Conservation (phyloP, 1,140 invertebrate species). For the Myzus persicae region DNA sequence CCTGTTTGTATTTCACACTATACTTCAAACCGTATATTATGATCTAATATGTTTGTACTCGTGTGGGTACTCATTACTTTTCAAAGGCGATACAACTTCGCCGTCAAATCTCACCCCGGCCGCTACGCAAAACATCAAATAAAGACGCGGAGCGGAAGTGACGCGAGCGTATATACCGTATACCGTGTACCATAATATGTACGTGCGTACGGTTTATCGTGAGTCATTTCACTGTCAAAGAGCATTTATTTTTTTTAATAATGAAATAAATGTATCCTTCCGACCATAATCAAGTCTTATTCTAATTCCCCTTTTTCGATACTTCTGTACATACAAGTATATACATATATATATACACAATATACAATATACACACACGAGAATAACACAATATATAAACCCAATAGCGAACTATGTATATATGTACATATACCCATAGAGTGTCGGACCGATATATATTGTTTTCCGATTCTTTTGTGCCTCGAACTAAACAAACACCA, state of each 20-base stretch:
- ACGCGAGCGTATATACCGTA: neutral
- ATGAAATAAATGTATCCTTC: slow-evolving; percentile 55
- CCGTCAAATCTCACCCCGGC: neutral
- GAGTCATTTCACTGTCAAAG: slow-evolving; percentile 39
- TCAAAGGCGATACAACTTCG: neutral
- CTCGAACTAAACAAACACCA: slow-evolving; percentile 51
- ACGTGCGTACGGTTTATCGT: neutral
- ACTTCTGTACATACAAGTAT: neutral
- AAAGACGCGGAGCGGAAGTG: neutral
- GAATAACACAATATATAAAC: slow-evolving; percentile 41
- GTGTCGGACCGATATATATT: slow-evolving; percentile 55
- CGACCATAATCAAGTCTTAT: slow-evolving; percentile 56
- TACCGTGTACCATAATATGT: neutral
- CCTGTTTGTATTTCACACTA: neutral
- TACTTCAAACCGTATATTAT: neutral
- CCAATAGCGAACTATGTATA: neutral
- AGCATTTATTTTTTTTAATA: slow-evolving; percentile 54
- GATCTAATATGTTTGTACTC: neutral
- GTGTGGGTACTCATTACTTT: neutral
- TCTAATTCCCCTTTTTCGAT: slow-evolving; percentile 43
- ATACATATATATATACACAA: neutral
- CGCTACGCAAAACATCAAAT: neutral
- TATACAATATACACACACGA: neutral
- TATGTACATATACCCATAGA: neutral
- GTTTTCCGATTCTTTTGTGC: slow-evolving; percentile 53